Conservation (phyloP, 2,888 invertebrate species). For the Onthophagus sagittarius region DNA sequence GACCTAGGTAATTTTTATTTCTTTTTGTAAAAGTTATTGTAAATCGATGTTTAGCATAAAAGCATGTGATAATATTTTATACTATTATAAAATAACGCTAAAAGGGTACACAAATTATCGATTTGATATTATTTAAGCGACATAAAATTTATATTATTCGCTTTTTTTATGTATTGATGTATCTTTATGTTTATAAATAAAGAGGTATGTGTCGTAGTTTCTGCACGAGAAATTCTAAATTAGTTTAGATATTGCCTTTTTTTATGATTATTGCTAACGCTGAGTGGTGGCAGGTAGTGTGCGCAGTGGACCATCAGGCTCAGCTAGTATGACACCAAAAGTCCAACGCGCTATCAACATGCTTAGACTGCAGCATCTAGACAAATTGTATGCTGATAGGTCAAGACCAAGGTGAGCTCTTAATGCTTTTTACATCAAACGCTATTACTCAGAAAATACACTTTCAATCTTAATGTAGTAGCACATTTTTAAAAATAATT, state of each 20-base stretch:
- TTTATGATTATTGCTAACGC: constrained; percentile 38
- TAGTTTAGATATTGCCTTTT: not conserved
- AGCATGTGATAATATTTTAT: not conserved
- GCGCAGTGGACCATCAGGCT: constrained; percentile 42
- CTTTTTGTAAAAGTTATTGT: not conserved
- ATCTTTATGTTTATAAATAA: too few species aligned
- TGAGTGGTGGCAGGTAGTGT: constrained; percentile 49
- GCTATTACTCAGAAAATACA: too few species aligned
- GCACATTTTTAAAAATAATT: too few species aligned
- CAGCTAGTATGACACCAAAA: constrained; percentile 39
- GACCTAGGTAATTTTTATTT: constrained; percentile 33
- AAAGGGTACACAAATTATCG: too few species aligned
- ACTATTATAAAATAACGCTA: too few species aligned
- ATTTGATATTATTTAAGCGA: too few species aligned
- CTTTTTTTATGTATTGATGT: too few species aligned
- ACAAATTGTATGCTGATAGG: constrained; percentile 45
- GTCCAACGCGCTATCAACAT: constrained; percentile 48
- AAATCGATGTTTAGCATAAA: not conserved
- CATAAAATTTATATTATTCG: too few species aligned
- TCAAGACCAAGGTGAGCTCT: constrained; percentile 47
- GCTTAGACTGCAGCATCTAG: constrained; percentile 46
- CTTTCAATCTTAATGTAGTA: too few species aligned
- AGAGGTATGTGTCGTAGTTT: not conserved
- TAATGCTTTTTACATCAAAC: not conserved
- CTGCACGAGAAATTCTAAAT: not conserved